Evolutionary conservation across 2,797 vertebrate species (phyloP), one percentile per base, ranked within the genome.

Genomic region (Fringilla coelebs): DNA sequence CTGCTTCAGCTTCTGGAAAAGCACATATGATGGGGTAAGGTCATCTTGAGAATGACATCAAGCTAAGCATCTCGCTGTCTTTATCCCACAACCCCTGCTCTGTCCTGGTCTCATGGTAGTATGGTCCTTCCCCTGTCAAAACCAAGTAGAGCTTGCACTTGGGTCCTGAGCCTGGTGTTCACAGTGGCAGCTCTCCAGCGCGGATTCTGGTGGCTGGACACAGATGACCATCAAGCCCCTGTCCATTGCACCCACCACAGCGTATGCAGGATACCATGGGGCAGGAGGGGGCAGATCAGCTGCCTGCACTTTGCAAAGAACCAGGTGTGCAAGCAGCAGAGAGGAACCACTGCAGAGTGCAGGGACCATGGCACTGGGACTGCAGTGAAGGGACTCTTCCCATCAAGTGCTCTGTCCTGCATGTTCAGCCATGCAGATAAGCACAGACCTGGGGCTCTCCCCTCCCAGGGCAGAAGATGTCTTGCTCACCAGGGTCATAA

Each of bases 401-500:
- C 2, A 4, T 11, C 58, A 32, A 25, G 19, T 25, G 25, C 28
- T 68, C 55, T 54, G 41, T 66, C 43, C 66, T 68, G 31, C 36
- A 34, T 0, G 0, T 24, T 46, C 55, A 32, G 13, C 40, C 34
- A 21, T 0, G 43, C 32, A 74, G 43, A 21, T n/a, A 24, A 67
- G 34, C n/a, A 11, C 3, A 46, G 36, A 63, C 3, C n/a, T n/a
- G 28, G 20, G 26, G 24, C 32, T 67, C 40, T 60, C 31, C 34
- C 28, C 31, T 78, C 29, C n/a, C 36, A 20, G 13, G 55, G 25
- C 36, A 66, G 61, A n/a, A 73, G 45, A 31, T 41, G 25, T 60
- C 45, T 32, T 73, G 55, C 52, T 66, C n/a, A 57, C 15, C 61
- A 68, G 36, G n/a, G 9, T 40, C 34, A 24, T 5, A 28, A 52